Base-by-base conservation (phyloP, 2,888 invertebrate species). In the Polymixis flavicincta region DNA sequence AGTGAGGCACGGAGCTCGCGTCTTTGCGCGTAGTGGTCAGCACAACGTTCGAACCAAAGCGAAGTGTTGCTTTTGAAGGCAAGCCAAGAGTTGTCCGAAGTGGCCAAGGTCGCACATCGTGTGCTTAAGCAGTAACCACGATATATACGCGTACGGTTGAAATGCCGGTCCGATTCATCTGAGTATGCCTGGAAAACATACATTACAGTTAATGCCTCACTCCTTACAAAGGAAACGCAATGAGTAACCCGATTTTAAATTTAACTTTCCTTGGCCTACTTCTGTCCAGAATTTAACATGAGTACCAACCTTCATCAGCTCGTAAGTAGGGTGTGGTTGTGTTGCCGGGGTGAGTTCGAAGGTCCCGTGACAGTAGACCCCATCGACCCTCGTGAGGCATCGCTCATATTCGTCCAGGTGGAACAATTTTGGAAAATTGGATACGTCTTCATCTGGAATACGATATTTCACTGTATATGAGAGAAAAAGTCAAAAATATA, bases 71-170 rank as follows among this genome's bases (percentile, higher is more conserved):
- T 22, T 67, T 67, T 45, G 61, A 88, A 88, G 70, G 82, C 28
- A 9, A 54, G 57, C 9, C 45, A 25, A 59, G 57, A 72, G 59
- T 90, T 87, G 73, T 61, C 9, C 32, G 54, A 55, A 4, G 65
- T 13, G 11, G 22, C 72, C 13, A 76, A 7, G 14, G 77, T 59
- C 42, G 82, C 78, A 59, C 90, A 90, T 13, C 91, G 87, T 1
- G 79, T 70, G 70, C 83, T 89, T 57, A 92, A 81, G 80, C 92
- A 92, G 83, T 89, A 90, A n/a, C 93, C 92, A 2, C 92, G 90
- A 59, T 91, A 90, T 2, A 93, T 80, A 0, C 89, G 86, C 5
- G 91, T 91, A 28, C 89, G 85, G 65, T 91, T 90, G 74, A 85
- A 90, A 52, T 83, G 84, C 7, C 55, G 77, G 45, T 71, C 72